Base-by-base conservation (phyloP, 2,113 vertebrate genomes). In the Aegithalos caudatus region DNA sequence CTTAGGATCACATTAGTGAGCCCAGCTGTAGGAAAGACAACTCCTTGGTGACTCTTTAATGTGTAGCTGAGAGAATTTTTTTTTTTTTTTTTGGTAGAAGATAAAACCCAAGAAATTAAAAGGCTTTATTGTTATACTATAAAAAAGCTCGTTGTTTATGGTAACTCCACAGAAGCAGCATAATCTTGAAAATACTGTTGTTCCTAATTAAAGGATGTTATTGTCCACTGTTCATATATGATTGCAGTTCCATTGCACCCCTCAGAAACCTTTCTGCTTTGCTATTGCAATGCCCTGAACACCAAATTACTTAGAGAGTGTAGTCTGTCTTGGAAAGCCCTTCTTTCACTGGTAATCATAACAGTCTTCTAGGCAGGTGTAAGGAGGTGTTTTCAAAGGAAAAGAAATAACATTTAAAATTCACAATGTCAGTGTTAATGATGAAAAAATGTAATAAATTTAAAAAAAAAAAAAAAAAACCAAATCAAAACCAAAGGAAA, bases 61-160 rank as follows among this genome's bases (percentile, higher is more conserved):
- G 42, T 64, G 62, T n/a, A 77, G n/a, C 37, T 94, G 84, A 93
- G 91, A 1, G 11, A 6, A 14, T 11, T 21, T 20, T 57, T 25
- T 33, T 6, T 29, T 47, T 16, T 27, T 21, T 21, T n/a, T 21
- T 50, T n/a, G 10, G 28, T 24, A 42, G 20, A 27, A 67, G 50
- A 61, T 12, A 86, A 88, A 91, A 82, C 90, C 87, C 14, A 62
- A 94, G 60, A 87, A 96, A 93, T 74, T 92, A 95, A 95, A 57
- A 69, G 79, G 48, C 53, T 83, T 48, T 81, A 95, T 80, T 94
- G 79, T 95, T 93, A 44, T 14, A 7, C 79, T 80, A 86, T 85
- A 96, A 97, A 92, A 93, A 97, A 95, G 71, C 71, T 86, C 64
- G 53, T 90, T 97, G 78, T 97, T 96, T 95, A 92, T 80, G 67